Conservation (phyloP, 1,140 invertebrate species). For the Palaemon carinicauda region DNA sequence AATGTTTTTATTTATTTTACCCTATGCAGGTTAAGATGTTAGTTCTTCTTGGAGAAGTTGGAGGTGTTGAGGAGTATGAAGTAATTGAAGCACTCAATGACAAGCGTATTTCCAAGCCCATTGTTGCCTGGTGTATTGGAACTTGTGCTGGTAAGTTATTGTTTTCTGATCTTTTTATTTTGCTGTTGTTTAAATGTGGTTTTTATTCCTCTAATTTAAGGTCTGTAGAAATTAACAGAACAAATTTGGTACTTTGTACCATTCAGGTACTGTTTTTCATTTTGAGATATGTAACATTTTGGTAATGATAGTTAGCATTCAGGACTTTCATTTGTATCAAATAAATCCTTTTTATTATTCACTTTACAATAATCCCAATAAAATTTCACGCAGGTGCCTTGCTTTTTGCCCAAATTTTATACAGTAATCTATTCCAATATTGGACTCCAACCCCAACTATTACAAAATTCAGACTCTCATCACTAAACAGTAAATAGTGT, state of each 20-base stretch:
- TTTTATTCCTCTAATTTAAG: background rate
- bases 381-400: no score
- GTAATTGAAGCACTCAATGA: conserved; percentile 88
- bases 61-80: conserved; percentile 99
- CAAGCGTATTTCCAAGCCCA: conserved; percentile 87
- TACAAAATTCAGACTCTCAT: no score
- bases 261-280: no score
- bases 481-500: no score
- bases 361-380: no score
- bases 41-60: conserved; percentile 95
- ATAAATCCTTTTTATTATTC: background rate
- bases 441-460: no score
- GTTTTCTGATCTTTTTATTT: background rate
- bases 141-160: conserved; percentile 72
- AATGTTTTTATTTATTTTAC: background rate
- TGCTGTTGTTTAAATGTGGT: background rate
- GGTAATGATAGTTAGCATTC: no score
- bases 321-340: background rate
- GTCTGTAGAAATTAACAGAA: no score
- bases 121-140: conserved; percentile 99
- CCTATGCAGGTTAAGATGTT: conserved; percentile 84
- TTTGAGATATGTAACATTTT: no score
- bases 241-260: no score
- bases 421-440: no score
- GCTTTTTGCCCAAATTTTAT: no score